Conservation (phyloP, 2,113 vertebrate genomes). For the Machaerirhynchus nigripectus region DNA sequence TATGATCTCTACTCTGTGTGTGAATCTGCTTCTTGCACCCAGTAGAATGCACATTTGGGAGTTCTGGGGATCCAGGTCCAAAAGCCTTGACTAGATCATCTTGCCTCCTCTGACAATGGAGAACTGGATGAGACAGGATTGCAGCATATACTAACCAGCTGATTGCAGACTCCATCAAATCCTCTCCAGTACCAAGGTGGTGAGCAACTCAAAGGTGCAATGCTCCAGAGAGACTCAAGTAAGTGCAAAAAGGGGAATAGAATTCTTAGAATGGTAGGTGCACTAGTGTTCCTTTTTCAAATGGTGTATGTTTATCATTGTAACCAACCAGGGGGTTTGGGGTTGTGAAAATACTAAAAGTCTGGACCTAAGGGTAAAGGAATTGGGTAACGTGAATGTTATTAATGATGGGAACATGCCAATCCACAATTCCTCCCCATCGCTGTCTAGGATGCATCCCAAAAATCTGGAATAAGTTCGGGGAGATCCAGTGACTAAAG, state of each 20-base stretch:
- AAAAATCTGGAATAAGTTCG: background rate
- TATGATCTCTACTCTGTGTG: background rate
- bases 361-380: background rate
- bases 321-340: background rate
- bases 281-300: background rate
- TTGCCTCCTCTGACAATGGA: background rate
- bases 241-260: background rate
- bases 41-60: background rate
- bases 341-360: background rate
- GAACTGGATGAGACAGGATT: background rate
- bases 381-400: background rate
- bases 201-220: background rate
- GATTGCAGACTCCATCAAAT: rapidly evolving
- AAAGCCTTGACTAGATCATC: background rate
- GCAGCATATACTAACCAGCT: background rate
- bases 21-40: background rate
- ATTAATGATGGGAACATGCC: background rate
- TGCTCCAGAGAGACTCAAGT: background rate
- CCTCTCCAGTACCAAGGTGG: background rate
- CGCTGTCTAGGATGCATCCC: background rate
- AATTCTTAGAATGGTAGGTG: background rate
- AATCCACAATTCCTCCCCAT: background rate
- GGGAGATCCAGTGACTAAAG: background rate
- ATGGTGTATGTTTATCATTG: background rate
- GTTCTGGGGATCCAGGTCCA: background rate